Conservation (phyloP, 2,797 vertebrate species). For the Pangasius sanitwongsei region DNA sequence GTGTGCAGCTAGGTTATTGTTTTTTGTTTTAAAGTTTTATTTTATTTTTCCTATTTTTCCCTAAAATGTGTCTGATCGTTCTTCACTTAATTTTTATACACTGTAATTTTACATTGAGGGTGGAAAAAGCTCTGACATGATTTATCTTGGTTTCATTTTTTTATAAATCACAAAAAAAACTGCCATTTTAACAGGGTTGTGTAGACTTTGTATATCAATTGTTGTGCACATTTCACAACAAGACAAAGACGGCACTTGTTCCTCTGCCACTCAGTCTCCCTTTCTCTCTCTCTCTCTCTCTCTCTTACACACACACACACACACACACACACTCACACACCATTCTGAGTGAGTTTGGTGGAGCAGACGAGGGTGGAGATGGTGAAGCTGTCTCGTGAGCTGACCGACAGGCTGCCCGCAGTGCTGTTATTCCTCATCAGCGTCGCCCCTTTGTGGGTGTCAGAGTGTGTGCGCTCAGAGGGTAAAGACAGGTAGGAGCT, state of each 20-base stretch:
- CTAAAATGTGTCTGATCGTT: too few relatives aligned
- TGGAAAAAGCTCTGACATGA: too few relatives aligned
- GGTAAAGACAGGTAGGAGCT: constrained; percentile 83
- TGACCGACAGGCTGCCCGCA: constrained; percentile 85
- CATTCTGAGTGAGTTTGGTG: constrained; percentile 97
- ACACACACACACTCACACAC: constrained; percentile 66
- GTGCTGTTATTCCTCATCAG: constrained; percentile 83
- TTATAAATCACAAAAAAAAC: too few relatives aligned
- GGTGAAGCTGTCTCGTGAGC: constrained; percentile 87
- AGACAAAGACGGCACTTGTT: constrained; percentile 9
- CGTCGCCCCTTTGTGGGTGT: constrained; percentile 76
- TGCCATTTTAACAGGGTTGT: too few relatives aligned
- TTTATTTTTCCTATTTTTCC: too few relatives aligned
- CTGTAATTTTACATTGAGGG: too few relatives aligned
- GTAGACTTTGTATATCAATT: too few relatives aligned
- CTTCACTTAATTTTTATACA: too few relatives aligned
- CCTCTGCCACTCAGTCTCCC: neutral
- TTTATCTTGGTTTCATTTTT: too few relatives aligned
- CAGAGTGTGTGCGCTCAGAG: constrained; percentile 79
- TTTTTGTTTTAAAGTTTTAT: too few relatives aligned
- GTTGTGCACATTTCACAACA: neutral
- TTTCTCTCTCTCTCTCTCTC: neutral
- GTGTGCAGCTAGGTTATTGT: too few relatives aligned
- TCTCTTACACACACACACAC: constrained; percentile 26
- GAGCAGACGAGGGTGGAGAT: constrained; percentile 96